Evolutionary conservation across 1,140 invertebrate genomes (phyloP).

Genomic region (Drosophila lowei): DNA sequence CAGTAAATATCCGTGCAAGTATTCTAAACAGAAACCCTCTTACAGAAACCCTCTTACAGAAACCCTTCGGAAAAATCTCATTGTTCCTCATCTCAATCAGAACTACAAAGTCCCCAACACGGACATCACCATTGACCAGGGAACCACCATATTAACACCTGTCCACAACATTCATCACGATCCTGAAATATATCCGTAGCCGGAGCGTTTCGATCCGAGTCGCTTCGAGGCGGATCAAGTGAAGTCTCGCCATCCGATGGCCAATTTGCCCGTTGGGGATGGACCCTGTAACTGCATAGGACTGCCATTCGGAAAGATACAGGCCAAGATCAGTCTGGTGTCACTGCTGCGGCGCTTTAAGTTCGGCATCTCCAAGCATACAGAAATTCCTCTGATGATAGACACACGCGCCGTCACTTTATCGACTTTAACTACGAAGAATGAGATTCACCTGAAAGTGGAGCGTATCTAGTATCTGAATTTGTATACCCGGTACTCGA

Average conservation of each 20-base stretch:
- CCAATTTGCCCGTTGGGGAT: constrained; percentile 88
- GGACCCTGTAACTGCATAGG: constrained; percentile 89
- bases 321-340: constrained; percentile 84
- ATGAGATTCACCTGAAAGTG: constrained; percentile 53
- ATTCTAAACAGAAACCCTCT: neutral
- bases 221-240: constrained; percentile 84
- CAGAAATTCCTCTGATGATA: constrained; percentile 48
- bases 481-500: too few relatives aligned
- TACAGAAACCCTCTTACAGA: constrained; percentile 81
- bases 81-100: constrained; percentile 81
- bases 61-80: constrained; percentile 84
- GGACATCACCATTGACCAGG: constrained; percentile 83
- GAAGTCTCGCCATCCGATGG: constrained; percentile 83
- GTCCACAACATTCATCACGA: constrained; percentile 86
- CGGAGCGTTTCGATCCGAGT: constrained; percentile 86
- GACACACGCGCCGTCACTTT: constrained; percentile 18
- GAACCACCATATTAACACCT: constrained; percentile 85
- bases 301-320: constrained; percentile 84
- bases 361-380: constrained; percentile 52
- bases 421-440: constrained; percentile 13
- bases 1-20: too few relatives aligned
- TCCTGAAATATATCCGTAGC: constrained; percentile 84
- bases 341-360: constrained; percentile 83
- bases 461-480: constrained; percentile 31
- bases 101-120: constrained; percentile 84